Evolutionary conservation across 2,888 invertebrate species (phyloP), one percentile per base, ranked within the genome.

Genomic region (Ormyrus rosae): DNA sequence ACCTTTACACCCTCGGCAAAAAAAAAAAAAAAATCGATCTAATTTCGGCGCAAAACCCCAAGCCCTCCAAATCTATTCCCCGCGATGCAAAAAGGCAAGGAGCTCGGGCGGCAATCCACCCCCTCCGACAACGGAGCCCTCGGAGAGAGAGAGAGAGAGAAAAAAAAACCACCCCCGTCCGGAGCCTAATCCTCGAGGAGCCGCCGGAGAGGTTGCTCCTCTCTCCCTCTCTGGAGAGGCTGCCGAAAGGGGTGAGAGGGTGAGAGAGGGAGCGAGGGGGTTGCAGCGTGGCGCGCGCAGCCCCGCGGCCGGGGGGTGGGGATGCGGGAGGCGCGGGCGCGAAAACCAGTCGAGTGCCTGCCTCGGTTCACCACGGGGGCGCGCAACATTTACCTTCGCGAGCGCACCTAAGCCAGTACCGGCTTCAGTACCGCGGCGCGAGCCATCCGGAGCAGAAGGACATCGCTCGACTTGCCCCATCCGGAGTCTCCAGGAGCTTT

Each of bases 341-440:
- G 68, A 19, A 70, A 53, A 70, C 48, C 58, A 71, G 60, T 61
- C 71, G 60, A 61, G 73, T 74, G 56, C 48, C 61, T 51, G 65
- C 48, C 60, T 48, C 58, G 19, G 50, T 0, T 19, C 55, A 10
- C 46, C 19, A 55, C 61, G 69, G 61, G 61, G 53, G 58, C 58
- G 58, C n/a, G 8, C 70, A 48, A 48, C 60, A 13, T 70, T 46
- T 46, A 56, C 70, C 50, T 70, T 50, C 45, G 50, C 48, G 50
- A 60, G 60, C 70, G 34, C 34, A 34, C 34, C 34, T 34, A 34
- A 34, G 34, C 34, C 34, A 34, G 34, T 19, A 19, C 34, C 34
- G 19, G 13, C 70, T 19, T 19, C 78, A 78, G 78, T 78, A 72
- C 19, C 72, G 72, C 58, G 61, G 70, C 78, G 71, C 67, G 72